These are phyloP conservation scores for Perccottus glenii DNA, from an alignment of 2,113 vertebrate species.

Conservation along the genomic window DNA sequence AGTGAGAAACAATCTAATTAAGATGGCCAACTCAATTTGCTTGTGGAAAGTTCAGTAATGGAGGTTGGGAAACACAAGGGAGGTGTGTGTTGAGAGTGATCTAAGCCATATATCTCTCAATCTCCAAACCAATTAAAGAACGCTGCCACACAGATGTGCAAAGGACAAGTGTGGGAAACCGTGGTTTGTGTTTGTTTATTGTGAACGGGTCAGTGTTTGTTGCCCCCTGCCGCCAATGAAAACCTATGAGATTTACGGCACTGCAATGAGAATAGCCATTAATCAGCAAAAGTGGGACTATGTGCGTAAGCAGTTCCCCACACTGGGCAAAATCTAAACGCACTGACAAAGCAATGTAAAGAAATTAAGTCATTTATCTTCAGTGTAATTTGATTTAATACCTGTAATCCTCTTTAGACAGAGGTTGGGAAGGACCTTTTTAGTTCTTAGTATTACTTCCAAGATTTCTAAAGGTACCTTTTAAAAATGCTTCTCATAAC, in stretches of 20 bases:
- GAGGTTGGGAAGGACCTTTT: conserved; percentile 8
- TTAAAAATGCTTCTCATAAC: not conserved
- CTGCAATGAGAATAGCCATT: conserved; percentile 41
- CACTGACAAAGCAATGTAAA: conserved; percentile 53
- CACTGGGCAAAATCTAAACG: conserved; percentile 41
- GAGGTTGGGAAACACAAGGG: conserved; percentile 42
- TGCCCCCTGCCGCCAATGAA: conserved; percentile 27
- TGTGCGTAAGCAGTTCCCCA: conserved; percentile 37
- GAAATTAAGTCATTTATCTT: conserved; percentile 59
- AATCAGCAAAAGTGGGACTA: conserved; percentile 47
- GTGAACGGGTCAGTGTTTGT: conserved; percentile 16
- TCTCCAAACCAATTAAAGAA: conserved; percentile 52
- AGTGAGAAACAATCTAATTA: conserved; percentile 73
- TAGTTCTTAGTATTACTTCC: not conserved
- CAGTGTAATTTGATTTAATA: conserved; percentile 49
- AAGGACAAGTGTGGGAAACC: conserved; percentile 22
- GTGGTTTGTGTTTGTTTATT: conserved; percentile 42
- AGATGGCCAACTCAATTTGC: conserved; percentile 61
- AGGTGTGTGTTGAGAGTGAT: conserved; percentile 44
- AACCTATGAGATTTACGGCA: conserved; percentile 38
- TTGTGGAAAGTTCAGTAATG: conserved; percentile 58
- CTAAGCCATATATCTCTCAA: conserved; percentile 44
- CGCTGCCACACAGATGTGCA: conserved; percentile 19
- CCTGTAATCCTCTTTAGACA: conserved; percentile 21
- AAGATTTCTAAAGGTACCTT: not conserved